These are phyloP conservation scores for Nysson spinosus DNA, from an alignment of 2,888 invertebrate genomes.

Conservation along the genomic window DNA sequence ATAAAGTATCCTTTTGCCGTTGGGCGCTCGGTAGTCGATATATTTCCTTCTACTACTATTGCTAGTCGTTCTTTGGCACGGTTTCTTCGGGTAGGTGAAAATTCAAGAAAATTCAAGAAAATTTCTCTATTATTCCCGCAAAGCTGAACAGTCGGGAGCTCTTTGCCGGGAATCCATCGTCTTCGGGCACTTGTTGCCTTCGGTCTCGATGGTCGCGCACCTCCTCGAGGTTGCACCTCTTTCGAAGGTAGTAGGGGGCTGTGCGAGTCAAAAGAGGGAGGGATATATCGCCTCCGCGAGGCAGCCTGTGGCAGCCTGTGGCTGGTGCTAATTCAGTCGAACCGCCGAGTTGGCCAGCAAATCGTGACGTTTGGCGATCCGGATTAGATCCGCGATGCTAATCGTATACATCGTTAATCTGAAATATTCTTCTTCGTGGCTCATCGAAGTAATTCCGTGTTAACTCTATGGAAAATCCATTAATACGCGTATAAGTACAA, in stretches of 20 bases:
- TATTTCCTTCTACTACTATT: too few relatives aligned
- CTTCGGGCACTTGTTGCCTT: not conserved
- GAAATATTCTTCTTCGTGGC: not conserved
- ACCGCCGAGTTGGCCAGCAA: constrained; percentile 60
- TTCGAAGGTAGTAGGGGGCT: constrained; percentile 47
- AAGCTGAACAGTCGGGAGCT: too few relatives aligned
- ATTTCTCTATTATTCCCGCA: too few relatives aligned
- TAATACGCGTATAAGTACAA: too few relatives aligned
- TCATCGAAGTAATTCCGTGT: not conserved
- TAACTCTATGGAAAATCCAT: too few relatives aligned
- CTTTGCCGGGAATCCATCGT: too few relatives aligned
- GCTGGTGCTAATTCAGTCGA: constrained; percentile 73
- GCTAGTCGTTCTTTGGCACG: too few relatives aligned
- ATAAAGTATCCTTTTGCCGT: too few relatives aligned
- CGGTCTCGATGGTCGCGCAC: not conserved
- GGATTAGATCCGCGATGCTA: constrained; percentile 30
- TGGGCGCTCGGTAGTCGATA: too few relatives aligned
- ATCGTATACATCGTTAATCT: constrained; percentile 4
- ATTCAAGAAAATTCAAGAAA: too few relatives aligned
- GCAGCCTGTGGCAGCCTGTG: constrained; percentile 60
- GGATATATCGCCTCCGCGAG: constrained; percentile 50
- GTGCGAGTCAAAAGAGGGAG: constrained; percentile 36
- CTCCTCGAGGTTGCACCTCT: constrained; percentile 48
- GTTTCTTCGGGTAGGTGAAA: too few relatives aligned
- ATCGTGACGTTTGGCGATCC: constrained; percentile 49